Conservation (phyloP, 2,113 vertebrate species). For the Melanotaenia duboulayi region DNA sequence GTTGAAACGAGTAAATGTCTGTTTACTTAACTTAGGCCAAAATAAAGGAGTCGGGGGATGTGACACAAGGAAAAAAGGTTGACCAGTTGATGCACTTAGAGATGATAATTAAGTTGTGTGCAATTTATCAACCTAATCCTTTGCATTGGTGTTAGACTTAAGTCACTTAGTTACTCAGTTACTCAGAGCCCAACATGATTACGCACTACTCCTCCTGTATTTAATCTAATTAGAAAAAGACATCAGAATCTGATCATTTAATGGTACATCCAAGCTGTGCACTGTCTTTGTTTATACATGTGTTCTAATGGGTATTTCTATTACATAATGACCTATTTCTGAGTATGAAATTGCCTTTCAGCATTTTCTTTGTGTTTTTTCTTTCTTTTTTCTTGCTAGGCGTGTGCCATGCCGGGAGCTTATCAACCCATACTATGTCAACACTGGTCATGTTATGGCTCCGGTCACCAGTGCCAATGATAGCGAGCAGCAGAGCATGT, state of each 20-base stretch:
- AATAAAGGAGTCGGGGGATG: too few species aligned
- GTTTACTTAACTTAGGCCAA: too few species aligned
- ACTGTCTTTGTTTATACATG: neutral
- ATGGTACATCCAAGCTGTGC: neutral
- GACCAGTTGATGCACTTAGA: too few species aligned
- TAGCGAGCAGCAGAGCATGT: slow-evolving; percentile 99
- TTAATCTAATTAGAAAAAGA: neutral
- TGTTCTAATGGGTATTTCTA: neutral
- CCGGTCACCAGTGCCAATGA: slow-evolving; percentile 95
- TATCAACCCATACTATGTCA: slow-evolving; percentile 92
- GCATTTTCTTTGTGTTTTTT: slow-evolving; percentile 5
- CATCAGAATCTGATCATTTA: neutral
- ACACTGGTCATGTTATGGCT: slow-evolving; percentile 89
- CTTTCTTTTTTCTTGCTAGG: slow-evolving; percentile 28
- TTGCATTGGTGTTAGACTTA: neutral
- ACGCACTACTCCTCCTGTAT: neutral
- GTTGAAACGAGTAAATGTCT: neutral
- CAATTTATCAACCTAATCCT: neutral
- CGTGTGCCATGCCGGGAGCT: slow-evolving; percentile 86
- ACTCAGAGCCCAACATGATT: neutral
- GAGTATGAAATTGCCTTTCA: neutral
- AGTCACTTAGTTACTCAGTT: too few species aligned
- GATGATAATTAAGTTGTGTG: too few species aligned
- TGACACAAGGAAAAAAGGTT: too few species aligned
- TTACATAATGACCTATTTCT: neutral